These are phyloP conservation scores for rat (Rattus norvegicus) DNA, from an alignment of 2,113 vertebrate species.

Conservation along the genomic window DNA sequence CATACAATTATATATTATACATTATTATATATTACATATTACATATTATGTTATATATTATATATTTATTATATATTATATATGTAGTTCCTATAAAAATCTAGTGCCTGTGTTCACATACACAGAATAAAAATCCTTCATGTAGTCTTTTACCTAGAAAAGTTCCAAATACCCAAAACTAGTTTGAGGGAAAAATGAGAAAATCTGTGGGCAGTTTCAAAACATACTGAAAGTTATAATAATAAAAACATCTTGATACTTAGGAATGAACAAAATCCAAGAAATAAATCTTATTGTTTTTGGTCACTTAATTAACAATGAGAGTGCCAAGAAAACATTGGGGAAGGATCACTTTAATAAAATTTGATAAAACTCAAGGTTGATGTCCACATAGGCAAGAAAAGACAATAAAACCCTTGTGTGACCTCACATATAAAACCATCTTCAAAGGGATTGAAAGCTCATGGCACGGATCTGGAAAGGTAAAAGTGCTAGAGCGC, in stretches of 20 bases:
- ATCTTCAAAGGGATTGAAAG: background rate
- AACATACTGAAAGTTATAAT: background rate
- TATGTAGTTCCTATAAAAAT: background rate
- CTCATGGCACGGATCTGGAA: background rate
- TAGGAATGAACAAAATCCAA: background rate
- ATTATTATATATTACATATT: too few species aligned
- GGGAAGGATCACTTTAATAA: background rate
- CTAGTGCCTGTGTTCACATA: background rate
- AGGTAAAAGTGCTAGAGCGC: background rate
- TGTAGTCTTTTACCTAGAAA: background rate
- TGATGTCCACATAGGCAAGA: background rate
- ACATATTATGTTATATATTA: too few species aligned
- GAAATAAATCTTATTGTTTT: background rate
- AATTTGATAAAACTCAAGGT: background rate
- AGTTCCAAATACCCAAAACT: background rate
- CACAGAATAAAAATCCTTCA: background rate
- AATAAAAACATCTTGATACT: background rate
- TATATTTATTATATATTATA: background rate
- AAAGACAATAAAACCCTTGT: background rate
- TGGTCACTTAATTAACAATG: background rate
- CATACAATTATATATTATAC: too few species aligned
- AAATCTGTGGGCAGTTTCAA: background rate
- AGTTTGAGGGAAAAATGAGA: background rate
- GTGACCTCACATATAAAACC: background rate
- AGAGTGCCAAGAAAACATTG: background rate